Conservation (phyloP, 1,140 invertebrate species). For the Callitettix versicolor region DNA sequence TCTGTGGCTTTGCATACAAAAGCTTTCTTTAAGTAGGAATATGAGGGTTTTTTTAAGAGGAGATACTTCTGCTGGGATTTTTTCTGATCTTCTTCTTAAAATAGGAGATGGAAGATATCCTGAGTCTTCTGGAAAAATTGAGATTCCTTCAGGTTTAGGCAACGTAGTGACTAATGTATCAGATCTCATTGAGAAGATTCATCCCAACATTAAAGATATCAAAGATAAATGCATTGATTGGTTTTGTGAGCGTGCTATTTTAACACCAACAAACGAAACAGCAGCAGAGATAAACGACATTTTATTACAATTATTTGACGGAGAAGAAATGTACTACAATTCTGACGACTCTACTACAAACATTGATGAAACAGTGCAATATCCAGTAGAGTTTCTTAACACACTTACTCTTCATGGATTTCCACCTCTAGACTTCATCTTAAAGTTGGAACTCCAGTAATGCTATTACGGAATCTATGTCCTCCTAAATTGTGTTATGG, state of each 20-base stretch:
- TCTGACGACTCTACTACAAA: slow-evolving; percentile 29
- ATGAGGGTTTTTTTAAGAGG: slow-evolving; percentile 23
- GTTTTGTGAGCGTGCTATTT: slow-evolving; percentile 24
- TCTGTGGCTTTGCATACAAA: slow-evolving; percentile 23
- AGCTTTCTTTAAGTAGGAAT: slow-evolving; percentile 2
- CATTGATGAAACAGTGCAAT: slow-evolving; percentile 26
- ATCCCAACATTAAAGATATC: not conserved
- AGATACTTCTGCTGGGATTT: not conserved
- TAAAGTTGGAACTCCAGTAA: slow-evolving; percentile 32
- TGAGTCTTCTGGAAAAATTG: not conserved
- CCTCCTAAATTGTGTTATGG: slow-evolving; percentile 35
- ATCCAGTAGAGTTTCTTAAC: slow-evolving; percentile 32
- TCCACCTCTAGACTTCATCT: slow-evolving; percentile 24
- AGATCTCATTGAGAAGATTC: not conserved
- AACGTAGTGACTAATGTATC: not conserved
- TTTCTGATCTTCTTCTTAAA: not conserved
- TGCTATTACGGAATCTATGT: slow-evolving; percentile 37
- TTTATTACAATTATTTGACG: slow-evolving; percentile 18
- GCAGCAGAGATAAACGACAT: slow-evolving; percentile 20
- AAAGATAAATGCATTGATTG: not conserved
- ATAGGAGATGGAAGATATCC: not conserved
- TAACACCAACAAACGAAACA: slow-evolving; percentile 25
- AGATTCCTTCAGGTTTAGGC: not conserved
- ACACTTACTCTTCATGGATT: slow-evolving; percentile 29
- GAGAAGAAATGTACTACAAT: slow-evolving; percentile 17